Percentiles rank a stretch among this genome's conserved stretches.
Evolutionary conservation across 2,113 vertebrate species (phyloP).

Genomic region (Bothrops jararaca): DNA sequence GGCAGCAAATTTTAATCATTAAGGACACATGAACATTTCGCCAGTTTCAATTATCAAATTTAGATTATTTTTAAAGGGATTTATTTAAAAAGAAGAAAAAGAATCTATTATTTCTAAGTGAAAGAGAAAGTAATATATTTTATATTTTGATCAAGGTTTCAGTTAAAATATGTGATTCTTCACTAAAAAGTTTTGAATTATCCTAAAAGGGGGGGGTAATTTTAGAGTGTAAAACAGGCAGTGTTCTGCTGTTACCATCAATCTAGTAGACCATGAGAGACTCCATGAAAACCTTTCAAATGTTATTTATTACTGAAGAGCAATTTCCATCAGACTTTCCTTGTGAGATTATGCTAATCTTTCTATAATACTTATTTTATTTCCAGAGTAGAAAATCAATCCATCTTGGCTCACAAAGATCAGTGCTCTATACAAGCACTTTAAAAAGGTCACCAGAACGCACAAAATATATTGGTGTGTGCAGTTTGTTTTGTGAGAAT

Average conservation of each 20-base stretch:
- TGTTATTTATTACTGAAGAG: not conserved
- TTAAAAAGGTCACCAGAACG: not conserved
- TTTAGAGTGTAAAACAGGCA: not conserved
- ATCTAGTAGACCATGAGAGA: slow-evolving; percentile 4
- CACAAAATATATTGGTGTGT: not conserved
- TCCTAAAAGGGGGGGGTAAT: not conserved
- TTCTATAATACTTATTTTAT: not conserved
- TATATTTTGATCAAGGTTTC: not conserved
- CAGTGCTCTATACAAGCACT: not conserved
- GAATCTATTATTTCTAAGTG: not conserved
- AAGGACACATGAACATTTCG: not conserved
- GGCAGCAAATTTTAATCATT: not conserved
- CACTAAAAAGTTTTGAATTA: not conserved
- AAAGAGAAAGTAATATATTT: not conserved
- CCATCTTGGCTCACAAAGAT: not conserved
- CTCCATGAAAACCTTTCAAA: not conserved
- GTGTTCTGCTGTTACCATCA: not conserved
- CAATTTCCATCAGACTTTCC: not conserved
- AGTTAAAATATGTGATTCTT: not conserved
- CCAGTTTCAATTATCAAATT: not conserved
- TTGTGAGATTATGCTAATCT: not conserved
- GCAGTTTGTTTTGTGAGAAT: not conserved
- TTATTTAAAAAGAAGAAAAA: not conserved
- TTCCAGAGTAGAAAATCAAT: not conserved
- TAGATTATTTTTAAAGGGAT: not conserved